Base-by-base conservation (phyloP, 37 sponge, comb jelly and placozoan genomes). In the Corticium candelabrum region DNA sequence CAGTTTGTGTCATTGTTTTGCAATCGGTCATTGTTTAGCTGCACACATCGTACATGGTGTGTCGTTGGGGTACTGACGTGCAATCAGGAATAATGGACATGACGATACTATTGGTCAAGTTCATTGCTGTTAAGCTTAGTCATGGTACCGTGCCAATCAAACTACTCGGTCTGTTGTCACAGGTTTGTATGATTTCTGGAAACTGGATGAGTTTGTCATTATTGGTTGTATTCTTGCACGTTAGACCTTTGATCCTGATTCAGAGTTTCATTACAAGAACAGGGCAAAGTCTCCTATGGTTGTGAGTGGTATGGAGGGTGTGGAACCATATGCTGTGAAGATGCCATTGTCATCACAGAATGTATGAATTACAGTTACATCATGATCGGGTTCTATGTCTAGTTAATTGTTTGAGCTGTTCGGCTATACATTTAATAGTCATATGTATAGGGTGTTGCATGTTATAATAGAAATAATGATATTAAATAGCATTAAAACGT, bases 81-180 rank as follows among this genome's bases (percentile, higher is more conserved):
- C 84, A 92, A 80, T 86, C 88, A 33, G 90, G 96, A 0, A 95
- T 95, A 34, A n/a, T 77, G 1, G 90, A 95, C 79, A 91, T 95
- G 93, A 34, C 73, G 38, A 79, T 79, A 34, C 41, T 91, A 11
- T 68, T 92, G 0, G 40, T 95, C 67, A 93, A 95, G 84, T 41
- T 95, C 34, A 77, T 92, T 1, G 87, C 90, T 68, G 90, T 81
- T 40, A 57, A 87, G 7, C 84, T 95, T 37, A 86, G 81, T 37
- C 85, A 87, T 15, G 21, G 37, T 38, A 82, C 94, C 7, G 50
- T 90, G 1, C 94, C 94, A 0, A 37, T 85, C 21, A 32, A 82
- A 27, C 83, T 93, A 29, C 84, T 93, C 30, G 68, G 86, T 32
- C 56, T 86, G 5, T 74, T 93, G 78, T 37, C 90, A 7, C 73